Evolutionary conservation across 2,888 invertebrate species (phyloP).

Genomic region (Harpalus rufipes): DNA sequence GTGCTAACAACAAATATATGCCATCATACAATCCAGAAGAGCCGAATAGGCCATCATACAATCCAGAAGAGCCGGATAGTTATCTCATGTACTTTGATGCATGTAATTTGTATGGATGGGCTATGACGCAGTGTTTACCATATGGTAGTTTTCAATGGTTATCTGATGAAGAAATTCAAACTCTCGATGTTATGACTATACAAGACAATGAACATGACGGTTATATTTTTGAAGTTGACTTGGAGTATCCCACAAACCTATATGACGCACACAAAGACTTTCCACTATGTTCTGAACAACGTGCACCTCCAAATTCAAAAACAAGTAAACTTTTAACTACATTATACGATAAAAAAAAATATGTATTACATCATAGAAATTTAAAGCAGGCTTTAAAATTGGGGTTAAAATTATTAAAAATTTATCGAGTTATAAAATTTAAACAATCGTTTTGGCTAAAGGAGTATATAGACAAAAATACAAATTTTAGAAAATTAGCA

Average conservation of each 20-base stretch:
- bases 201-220: conserved; percentile 64
- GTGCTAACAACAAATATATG: conserved; percentile 72
- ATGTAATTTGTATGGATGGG: conserved; percentile 71
- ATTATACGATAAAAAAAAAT: conserved; percentile 71
- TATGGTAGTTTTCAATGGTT: conserved; percentile 70
- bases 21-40: conserved; percentile 70
- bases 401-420: conserved; percentile 71
- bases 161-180: neutral
- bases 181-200: neutral
- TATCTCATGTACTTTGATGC: conserved; percentile 72
- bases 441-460: conserved; percentile 72
- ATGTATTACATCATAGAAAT: conserved; percentile 71
- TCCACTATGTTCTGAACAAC: conserved; percentile 70
- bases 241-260: conserved; percentile 67
- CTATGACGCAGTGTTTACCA: conserved; percentile 71
- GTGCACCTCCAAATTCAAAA: conserved; percentile 64
- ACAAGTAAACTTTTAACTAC: conserved; percentile 70
- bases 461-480: conserved; percentile 72
- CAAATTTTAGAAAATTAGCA: conserved; percentile 2
- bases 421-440: conserved; percentile 73
- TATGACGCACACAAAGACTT: conserved; percentile 72
- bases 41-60: no score
- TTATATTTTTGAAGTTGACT: conserved; percentile 72
- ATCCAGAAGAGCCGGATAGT: no score
- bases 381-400: conserved; percentile 69